phyloP scores from a whole-genome alignment of 2,888 invertebrate genomes.

The Pemphredon lugubris region DNA sequence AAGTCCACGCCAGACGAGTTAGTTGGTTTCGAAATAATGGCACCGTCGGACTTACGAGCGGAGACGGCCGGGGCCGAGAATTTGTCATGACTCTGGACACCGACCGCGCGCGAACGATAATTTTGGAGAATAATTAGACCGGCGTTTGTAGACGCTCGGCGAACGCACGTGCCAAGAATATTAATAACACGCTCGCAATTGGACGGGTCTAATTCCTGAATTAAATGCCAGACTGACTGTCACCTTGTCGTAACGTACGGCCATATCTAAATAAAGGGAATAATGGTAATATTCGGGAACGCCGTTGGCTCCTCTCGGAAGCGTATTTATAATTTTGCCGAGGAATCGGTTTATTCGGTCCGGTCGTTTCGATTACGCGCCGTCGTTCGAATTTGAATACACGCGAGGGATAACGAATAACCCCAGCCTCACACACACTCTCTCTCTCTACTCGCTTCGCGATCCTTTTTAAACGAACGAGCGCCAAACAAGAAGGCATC shows the following conservation, averaged over 20 bases:
- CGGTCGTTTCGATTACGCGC: too few species aligned
- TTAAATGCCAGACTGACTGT: constrained; percentile 54
- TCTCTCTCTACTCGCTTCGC: too few species aligned
- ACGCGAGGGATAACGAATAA: too few species aligned
- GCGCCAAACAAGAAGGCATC: neutral
- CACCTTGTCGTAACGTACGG: constrained; percentile 30
- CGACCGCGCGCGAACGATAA: constrained; percentile 41
- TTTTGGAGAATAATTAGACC: constrained; percentile 57
- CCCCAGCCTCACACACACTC: too few species aligned
- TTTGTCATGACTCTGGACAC: constrained; percentile 46
- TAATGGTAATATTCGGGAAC: constrained; percentile 22
- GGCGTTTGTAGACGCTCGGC: constrained; percentile 12
- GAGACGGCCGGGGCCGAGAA: constrained; percentile 29
- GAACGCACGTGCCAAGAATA: constrained; percentile 54
- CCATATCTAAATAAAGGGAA: constrained; percentile 21
- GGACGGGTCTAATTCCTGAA: constrained; percentile 43
- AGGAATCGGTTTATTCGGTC: too few species aligned
- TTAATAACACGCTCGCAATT: constrained; percentile 54
- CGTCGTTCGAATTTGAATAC: too few species aligned
- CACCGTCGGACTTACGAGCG: constrained; percentile 41
- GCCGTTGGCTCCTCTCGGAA: neutral
- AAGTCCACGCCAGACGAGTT: constrained; percentile 64
- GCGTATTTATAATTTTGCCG: neutral
- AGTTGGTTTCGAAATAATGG: constrained; percentile 65
- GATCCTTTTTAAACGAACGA: neutral